phyloP scores from a whole-genome alignment of 2,888 invertebrate species.

The Volucella inflata region DNA sequence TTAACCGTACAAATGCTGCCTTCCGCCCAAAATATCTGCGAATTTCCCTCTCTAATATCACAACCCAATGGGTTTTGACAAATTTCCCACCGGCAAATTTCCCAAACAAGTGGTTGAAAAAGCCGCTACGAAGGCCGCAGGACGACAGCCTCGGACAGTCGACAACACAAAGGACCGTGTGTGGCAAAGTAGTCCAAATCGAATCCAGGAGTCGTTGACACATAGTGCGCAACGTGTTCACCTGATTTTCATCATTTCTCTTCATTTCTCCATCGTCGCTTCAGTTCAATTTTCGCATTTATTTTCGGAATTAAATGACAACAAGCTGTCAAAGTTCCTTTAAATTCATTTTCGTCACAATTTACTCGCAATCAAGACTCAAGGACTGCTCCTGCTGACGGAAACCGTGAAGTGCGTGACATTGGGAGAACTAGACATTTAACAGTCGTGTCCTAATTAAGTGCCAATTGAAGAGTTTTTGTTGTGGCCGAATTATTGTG shows the following conservation, averaged over 20 bases:
- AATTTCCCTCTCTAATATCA: neutral
- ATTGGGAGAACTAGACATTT: conserved; percentile 12
- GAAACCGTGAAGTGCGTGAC: conserved; percentile 11
- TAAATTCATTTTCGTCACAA: no score
- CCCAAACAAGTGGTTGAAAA: conserved; percentile 22
- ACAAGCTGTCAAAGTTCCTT: neutral
- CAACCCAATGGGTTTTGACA: neutral
- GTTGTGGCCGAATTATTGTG: neutral
- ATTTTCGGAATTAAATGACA: neutral
- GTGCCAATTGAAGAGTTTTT: conserved; percentile 2
- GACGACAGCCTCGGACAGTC: neutral
- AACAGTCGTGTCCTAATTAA: conserved; percentile 19
- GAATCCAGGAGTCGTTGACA: conserved; percentile 12
- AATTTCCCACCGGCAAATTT: neutral
- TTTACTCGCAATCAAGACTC: neutral
- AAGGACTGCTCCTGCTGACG: neutral
- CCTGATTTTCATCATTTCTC: conserved; percentile 14
- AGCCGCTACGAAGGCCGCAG: neutral
- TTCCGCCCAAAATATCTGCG: no score
- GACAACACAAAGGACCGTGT: conserved; percentile 1
- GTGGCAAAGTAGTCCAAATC: neutral
- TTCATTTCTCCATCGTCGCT: neutral
- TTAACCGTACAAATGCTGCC: neutral
- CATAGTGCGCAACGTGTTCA: neutral
- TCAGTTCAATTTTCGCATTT: neutral